Conservation (phyloP, 2,888 invertebrate species). For the Tetrapedia diversipes region DNA sequence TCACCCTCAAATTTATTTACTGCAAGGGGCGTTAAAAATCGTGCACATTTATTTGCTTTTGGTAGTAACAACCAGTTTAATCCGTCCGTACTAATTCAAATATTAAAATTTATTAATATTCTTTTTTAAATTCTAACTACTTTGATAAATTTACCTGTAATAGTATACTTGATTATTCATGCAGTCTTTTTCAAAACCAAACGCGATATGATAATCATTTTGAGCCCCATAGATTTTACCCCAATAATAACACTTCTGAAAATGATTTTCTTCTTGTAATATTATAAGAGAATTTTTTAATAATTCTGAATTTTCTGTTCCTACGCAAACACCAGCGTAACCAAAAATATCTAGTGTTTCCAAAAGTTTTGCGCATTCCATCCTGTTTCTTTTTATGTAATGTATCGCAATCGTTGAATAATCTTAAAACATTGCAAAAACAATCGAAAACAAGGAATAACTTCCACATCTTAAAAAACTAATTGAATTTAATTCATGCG, state of each 20-base stretch:
- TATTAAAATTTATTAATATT: not conserved
- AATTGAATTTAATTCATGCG: conserved; percentile 3
- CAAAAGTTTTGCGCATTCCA: conserved; percentile 85
- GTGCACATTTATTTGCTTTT: conserved; percentile 81
- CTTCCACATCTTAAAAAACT: not conserved
- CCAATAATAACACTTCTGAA: conserved; percentile 92
- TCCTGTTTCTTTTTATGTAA: conserved; percentile 69
- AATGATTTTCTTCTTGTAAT: conserved; percentile 93
- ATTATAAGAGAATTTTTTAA: conserved; percentile 91
- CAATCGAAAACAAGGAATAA: conserved; percentile 18
- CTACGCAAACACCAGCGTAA: conserved; percentile 88
- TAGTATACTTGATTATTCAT: conserved; percentile 89
- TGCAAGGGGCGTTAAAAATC: conserved; percentile 82
- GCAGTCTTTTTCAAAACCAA: conserved; percentile 90
- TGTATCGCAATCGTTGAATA: not conserved
- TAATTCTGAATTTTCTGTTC: conserved; percentile 88
- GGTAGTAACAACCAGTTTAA: conserved; percentile 88
- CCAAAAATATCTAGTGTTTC: conserved; percentile 85
- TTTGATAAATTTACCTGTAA: conserved; percentile 85
- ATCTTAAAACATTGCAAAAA: conserved; percentile 19
- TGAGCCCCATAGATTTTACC: conserved; percentile 91
- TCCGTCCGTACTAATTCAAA: conserved; percentile 84
- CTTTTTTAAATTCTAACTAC: not conserved
- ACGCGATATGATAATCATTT: conserved; percentile 92
- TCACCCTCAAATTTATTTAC: conserved; percentile 83